phyloP scores from a whole-genome alignment of 2,113 vertebrate species.

The Zeus faber region DNA sequence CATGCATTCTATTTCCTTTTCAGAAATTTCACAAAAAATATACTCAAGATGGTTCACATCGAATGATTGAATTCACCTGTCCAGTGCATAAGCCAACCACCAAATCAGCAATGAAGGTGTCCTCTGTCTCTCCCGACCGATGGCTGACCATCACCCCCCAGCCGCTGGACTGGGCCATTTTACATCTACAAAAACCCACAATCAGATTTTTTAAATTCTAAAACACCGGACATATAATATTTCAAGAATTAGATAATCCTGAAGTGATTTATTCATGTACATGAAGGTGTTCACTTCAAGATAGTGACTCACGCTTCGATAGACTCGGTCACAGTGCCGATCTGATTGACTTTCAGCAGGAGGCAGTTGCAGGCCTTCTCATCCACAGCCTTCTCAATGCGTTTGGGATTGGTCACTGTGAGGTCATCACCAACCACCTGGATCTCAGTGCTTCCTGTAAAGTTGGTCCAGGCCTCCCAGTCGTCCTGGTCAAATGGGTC shows the following conservation, averaged over 20 bases:
- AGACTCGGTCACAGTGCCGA: conserved; percentile 91
- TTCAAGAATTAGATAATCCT: too few relatives aligned
- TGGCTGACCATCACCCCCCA: conserved; percentile 99
- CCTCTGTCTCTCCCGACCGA: conserved; percentile 94
- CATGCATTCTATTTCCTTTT: too few relatives aligned
- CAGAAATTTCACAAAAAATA: too few relatives aligned
- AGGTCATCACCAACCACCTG: conserved; percentile 96
- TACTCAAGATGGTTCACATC: too few relatives aligned
- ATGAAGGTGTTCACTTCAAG: neutral
- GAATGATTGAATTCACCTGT: conserved; percentile 76
- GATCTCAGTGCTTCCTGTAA: conserved; percentile 82
- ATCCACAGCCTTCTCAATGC: conserved; percentile 86
- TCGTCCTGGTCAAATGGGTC: conserved; percentile 98
- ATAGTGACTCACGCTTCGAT: conserved; percentile 85
- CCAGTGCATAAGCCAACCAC: conserved; percentile 95
- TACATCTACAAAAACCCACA: conserved; percentile 76
- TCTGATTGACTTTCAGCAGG: conserved; percentile 98
- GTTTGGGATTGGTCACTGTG: conserved; percentile 93
- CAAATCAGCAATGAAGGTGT: conserved; percentile 95
- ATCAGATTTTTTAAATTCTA: neutral
- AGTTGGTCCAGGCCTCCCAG: conserved; percentile 90
- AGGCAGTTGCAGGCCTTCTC: conserved; percentile 95
- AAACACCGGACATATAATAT: neutral
- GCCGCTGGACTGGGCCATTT: conserved; percentile 89
- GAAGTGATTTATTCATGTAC: neutral